A percentile compares a stretch with the other conserved stretches of the same genome.
Evolutionary conservation across 2,113 vertebrate species (phyloP).

Genomic region (Buteo buteo): DNA sequence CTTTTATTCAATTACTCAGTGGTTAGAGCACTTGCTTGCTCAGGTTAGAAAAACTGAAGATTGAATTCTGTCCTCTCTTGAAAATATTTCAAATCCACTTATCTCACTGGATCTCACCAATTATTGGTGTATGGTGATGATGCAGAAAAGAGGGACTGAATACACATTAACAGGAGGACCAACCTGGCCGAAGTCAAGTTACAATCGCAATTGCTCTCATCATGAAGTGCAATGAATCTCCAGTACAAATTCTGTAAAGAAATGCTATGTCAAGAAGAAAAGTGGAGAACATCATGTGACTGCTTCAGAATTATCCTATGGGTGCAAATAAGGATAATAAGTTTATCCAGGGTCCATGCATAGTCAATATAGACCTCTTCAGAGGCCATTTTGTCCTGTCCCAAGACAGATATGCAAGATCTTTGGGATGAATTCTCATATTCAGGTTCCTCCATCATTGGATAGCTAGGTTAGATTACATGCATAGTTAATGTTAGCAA

Average conservation of each 20-base stretch:
- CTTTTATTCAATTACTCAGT: neutral
- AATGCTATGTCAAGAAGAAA: neutral
- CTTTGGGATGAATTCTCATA: neutral
- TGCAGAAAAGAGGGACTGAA: neutral
- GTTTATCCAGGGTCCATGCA: neutral
- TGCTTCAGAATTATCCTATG: neutral
- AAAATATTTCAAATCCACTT: neutral
- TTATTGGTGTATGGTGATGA: neutral
- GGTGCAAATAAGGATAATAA: neutral
- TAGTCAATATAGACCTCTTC: neutral
- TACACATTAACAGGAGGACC: neutral
- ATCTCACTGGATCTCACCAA: neutral
- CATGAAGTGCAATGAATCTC: neutral
- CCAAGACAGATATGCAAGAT: neutral
- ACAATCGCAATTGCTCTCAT: neutral
- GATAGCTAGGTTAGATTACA: neutral
- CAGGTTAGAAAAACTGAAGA: neutral
- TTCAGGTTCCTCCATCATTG: neutral
- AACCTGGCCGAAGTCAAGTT: accelerated
- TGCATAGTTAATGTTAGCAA: neutral
- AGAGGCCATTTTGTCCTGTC: neutral
- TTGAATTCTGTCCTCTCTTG: neutral
- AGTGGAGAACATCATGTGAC: neutral
- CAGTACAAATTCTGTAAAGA: neutral
- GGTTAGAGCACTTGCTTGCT: neutral